These are phyloP conservation scores for Premnoplex brunnescens DNA, from an alignment of 2,797 vertebrate species.

Conservation along the genomic window DNA sequence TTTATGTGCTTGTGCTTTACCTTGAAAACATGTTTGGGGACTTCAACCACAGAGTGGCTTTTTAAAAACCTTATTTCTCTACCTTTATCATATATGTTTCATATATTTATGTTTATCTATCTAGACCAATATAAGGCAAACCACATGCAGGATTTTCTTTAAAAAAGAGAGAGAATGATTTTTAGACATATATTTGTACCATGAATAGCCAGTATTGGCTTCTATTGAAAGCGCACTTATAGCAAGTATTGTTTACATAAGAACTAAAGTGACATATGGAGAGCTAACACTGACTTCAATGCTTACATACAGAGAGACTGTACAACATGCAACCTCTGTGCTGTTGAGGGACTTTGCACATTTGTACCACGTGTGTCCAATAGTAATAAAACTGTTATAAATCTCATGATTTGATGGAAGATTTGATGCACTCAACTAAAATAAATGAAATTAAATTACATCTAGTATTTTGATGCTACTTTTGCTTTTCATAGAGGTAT, in stretches of 20 bases:
- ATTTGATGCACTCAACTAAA: not conserved
- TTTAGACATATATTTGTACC: not conserved
- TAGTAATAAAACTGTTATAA: not conserved
- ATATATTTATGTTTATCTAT: not conserved
- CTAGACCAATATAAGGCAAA: not conserved
- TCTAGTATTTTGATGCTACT: conserved; percentile 26
- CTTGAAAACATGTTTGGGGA: not conserved
- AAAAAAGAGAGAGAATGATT: not conserved
- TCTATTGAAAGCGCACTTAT: not conserved
- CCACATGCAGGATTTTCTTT: not conserved
- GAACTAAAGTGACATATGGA: not conserved
- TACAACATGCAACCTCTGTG: not conserved
- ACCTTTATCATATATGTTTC: not conserved
- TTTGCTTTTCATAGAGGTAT: conserved; percentile 44
- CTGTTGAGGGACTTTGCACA: not conserved
- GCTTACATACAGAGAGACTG: not conserved
- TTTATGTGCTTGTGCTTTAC: not conserved
- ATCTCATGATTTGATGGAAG: not conserved
- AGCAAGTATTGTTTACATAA: not conserved
- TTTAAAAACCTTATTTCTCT: not conserved
- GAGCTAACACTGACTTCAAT: not conserved
- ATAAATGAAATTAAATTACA: conserved; percentile 40
- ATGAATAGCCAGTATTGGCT: not conserved
- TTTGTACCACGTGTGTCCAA: not conserved
- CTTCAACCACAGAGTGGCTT: not conserved